Conservation (phyloP, 2,113 vertebrate genomes). For the Chaetodon auriga region DNA sequence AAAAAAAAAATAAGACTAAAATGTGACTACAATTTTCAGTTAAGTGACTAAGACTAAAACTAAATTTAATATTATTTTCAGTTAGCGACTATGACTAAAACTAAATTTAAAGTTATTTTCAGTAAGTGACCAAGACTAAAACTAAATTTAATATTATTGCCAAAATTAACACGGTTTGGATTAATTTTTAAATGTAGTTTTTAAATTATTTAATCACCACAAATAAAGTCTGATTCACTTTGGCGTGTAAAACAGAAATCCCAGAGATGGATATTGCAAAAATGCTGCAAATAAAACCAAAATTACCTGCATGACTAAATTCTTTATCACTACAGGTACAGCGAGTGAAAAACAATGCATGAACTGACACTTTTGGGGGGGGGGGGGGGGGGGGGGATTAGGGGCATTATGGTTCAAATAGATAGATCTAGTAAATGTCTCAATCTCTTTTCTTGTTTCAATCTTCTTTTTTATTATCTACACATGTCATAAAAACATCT, state of each 20-base stretch:
- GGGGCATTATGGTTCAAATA: neutral
- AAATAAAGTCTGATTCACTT: neutral
- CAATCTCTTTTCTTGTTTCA: neutral
- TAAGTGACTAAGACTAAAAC: no score
- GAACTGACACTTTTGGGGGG: neutral
- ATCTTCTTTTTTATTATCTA: neutral
- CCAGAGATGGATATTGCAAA: neutral
- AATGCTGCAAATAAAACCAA: neutral
- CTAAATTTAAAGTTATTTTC: no score
- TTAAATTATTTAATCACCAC: neutral
- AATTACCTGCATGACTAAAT: neutral
- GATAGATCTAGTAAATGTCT: neutral
- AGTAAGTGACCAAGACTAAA: no score
- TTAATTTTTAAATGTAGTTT: neutral
- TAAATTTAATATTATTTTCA: no score
- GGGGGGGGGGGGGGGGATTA: rapidly evolving
- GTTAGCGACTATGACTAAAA: no score
- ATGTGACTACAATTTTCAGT: no score
- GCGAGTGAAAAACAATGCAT: neutral
- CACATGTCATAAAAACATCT: conserved; percentile 31
- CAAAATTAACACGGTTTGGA: no score
- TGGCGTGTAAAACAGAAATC: neutral
- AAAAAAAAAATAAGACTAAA: no score
- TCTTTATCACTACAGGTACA: neutral
- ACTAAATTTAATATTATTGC: no score